Evolutionary conservation across 2,888 invertebrate species (phyloP).

Genomic region (Acrobeloides nanus): DNA sequence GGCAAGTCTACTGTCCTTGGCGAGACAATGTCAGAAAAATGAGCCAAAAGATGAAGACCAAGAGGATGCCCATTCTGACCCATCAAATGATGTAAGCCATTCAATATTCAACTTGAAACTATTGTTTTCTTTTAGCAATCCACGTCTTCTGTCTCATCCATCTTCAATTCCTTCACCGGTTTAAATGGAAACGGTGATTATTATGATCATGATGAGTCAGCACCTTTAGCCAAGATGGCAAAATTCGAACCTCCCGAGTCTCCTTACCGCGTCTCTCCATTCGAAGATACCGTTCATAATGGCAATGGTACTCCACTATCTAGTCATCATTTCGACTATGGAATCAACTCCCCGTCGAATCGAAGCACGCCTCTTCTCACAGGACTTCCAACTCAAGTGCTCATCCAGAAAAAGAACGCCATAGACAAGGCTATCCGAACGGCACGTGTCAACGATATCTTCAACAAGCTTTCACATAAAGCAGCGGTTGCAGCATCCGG

Average conservation of each 20-base stretch:
- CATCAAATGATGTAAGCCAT: no score
- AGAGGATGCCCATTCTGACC: no score
- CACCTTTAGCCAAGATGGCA: slow-evolving; percentile 13
- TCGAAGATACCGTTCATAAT: slow-evolving; percentile 9
- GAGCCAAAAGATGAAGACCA: slow-evolving; percentile 13
- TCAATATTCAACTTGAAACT: no score
- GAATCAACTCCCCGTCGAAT: slow-evolving; percentile 13
- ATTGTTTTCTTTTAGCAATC: slow-evolving; percentile 10
- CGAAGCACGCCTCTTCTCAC: slow-evolving; percentile 5
- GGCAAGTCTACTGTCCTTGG: slow-evolving; percentile 20
- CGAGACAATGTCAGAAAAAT: slow-evolving; percentile 20
- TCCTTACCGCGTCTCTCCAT: background rate
- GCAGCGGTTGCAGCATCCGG: slow-evolving; percentile 11
- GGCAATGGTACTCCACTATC: slow-evolving; percentile 13
- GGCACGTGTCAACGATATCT: slow-evolving; percentile 24
- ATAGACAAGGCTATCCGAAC: slow-evolving; percentile 19
- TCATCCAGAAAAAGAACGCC: slow-evolving; percentile 14
- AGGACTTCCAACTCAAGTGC: slow-evolving; percentile 5
- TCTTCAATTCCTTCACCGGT: background rate
- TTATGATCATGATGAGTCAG: slow-evolving; percentile 3
- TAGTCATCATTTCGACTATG: slow-evolving; percentile 5
- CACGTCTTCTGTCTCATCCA: slow-evolving; percentile 8
- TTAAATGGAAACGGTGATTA: slow-evolving; percentile 2
- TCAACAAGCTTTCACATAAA: no score
- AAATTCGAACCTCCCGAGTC: slow-evolving; percentile 10